Base-by-base conservation (phyloP, 2,888 invertebrate species). In the Orthonevra nobilis region DNA sequence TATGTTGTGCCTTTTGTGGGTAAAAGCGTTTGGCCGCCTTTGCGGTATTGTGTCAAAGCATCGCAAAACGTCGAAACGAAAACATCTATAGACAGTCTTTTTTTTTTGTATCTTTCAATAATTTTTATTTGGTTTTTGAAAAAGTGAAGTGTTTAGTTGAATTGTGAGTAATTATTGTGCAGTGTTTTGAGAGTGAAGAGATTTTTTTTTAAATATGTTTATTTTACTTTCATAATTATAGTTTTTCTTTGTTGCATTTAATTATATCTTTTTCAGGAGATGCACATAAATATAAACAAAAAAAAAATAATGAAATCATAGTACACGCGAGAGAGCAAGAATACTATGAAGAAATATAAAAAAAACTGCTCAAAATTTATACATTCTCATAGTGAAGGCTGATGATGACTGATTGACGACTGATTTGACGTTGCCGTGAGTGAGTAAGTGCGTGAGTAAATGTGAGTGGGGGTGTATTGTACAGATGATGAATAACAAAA, bases 61-160 rank as follows among this genome's bases (percentile, higher is more conserved):
- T 88, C 87, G 86, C 87, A 88, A 89, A 88, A 88, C 89, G 89
- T 89, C 86, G 89, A 85, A 88, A 88, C 86, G 89, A 87, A 87
- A 88, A 88, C 89, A 89, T 88, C 89, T 64, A 34, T 19, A 64
- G 30, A 64, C 28, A 34, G 40, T 38, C 54, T 17, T 26, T 63
- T 52, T 60, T 19, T 34, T 40, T 40, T 42, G 3, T 7, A n/a
- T 17, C 2, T 6, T 38, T 34, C n/a, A n/a, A 15, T 23, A 5
- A 9, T 32, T 10, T 10, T n/a, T 32, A 9, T 32, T 10, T n/a
- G n/a, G n/a, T n/a, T n/a, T n/a, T n/a, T n/a, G n/a, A n/a, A n/a
- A n/a, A n/a, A 15, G 30, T 30, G 12, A 54, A 26, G 3, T 19
- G 10, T 36, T 17, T 42, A 10, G 19, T 20, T 32, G 10, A 3